Evolutionary conservation across 2,888 invertebrate species (phyloP).

Genomic region (Marasmarcha lunaedactyla): DNA sequence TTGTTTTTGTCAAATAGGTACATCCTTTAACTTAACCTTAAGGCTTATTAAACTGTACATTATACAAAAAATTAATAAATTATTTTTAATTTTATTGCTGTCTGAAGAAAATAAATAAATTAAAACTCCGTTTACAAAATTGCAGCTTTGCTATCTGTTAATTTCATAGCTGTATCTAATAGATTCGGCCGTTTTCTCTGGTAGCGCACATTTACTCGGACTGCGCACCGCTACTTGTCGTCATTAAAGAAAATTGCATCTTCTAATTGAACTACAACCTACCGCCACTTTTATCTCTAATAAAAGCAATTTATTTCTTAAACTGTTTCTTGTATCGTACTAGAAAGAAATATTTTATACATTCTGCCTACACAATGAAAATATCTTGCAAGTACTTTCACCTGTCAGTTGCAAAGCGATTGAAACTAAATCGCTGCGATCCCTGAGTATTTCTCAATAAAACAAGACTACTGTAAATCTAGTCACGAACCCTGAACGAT

Average conservation of each 20-base stretch:
- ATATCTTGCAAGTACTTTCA: constrained; percentile 36
- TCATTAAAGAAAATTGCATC: constrained; percentile 41
- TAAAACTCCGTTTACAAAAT: no score
- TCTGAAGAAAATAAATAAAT: no score
- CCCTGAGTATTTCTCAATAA: constrained; percentile 48
- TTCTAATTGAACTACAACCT: constrained; percentile 30
- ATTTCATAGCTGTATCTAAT: constrained; percentile 4
- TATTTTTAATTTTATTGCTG: no score
- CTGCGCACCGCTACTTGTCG: constrained; percentile 23
- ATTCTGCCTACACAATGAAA: constrained; percentile 3
- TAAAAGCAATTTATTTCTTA: no score
- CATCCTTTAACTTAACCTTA: not conserved
- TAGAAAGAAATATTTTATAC: no score
- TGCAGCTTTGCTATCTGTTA: no score
- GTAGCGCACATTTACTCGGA: constrained; percentile 27
- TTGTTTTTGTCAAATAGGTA: no score
- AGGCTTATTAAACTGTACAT: not conserved
- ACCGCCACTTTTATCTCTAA: no score
- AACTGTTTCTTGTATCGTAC: not conserved
- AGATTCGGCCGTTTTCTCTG: constrained; percentile 9
- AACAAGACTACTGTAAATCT: constrained; percentile 52
- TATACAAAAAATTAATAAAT: no score
- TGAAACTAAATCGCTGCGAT: constrained; percentile 45
- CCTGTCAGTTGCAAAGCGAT: constrained; percentile 45
- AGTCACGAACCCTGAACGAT: constrained; percentile 62